Conservation (phyloP, 2,797 vertebrate genomes). For the Threskiornis aethiopicus region DNA sequence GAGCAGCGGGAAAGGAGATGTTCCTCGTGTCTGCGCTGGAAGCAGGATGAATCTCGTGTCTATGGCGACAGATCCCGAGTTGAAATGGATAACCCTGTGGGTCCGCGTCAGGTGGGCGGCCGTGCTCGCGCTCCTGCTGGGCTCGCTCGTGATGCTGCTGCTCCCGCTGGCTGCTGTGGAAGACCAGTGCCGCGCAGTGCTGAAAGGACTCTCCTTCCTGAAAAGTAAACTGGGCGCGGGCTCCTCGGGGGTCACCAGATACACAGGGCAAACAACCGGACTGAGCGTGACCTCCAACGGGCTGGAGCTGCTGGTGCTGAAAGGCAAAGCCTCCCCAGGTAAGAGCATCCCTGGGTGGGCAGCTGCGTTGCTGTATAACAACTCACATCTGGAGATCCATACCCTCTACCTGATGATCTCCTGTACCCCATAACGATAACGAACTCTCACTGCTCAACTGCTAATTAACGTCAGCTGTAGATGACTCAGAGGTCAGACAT, state of each 20-base stretch:
- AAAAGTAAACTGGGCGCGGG: conserved; percentile 78
- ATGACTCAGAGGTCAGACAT: not conserved
- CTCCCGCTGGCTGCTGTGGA: conserved; percentile 83
- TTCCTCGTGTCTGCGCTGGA: not conserved
- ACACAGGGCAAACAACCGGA: conserved; percentile 79
- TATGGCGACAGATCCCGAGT: conserved; percentile 59
- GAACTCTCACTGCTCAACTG: not conserved
- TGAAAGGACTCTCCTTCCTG: conserved; percentile 82
- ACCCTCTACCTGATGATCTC: not conserved
- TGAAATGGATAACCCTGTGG: conserved; percentile 68
- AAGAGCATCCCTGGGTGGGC: not conserved
- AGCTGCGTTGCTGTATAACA: not conserved
- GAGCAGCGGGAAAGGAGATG: not conserved
- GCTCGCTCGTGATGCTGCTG: conserved; percentile 82
- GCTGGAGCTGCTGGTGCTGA: conserved; percentile 82
- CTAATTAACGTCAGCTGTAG: not conserved
- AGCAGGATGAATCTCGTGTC: conserved; percentile 69
- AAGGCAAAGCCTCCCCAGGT: conserved; percentile 86
- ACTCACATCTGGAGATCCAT: rapidly evolving
- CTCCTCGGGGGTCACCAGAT: not conserved
- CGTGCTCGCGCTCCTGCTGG: conserved; percentile 80
- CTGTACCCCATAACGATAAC: not conserved
- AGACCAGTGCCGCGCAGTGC: conserved; percentile 77
- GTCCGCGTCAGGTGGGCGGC: conserved; percentile 83
- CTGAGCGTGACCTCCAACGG: conserved; percentile 85